Evolutionary conservation across 2,888 invertebrate species (phyloP), one percentile per base, ranked within the genome.

Genomic region (Dryomyza anilis): DNA sequence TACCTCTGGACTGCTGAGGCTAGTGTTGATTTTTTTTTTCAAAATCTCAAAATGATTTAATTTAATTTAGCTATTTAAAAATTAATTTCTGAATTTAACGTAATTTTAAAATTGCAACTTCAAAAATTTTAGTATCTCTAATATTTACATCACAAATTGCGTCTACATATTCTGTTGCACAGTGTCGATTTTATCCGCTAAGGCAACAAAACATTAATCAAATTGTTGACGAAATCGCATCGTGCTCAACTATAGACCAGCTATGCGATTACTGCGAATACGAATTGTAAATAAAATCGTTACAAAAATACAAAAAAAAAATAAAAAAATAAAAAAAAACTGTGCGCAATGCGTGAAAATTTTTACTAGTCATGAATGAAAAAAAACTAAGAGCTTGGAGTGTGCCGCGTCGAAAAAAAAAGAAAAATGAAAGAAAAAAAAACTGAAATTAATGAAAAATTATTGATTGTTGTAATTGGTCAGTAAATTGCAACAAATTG

Each of bases 311-410:
- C n/a, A 6, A 43, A 43, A 25, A 52, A 14, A 1, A 29, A 29
- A 52, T 5, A 53, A 33, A 55, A 55, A 16, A 33, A 55, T 50
- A n/a, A 25, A n/a, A 25, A 25, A 27, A 50, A 50, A 25, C 39
- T 8, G 6, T 36, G 30, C 45, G 36, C n/a, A n/a, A 19, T 58
- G 58, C 58, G 58, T 58, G 45, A 46, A 58, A 36, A 55, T 23
- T 55, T 36, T 27, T 50, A 50, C n/a, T n/a, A 25, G 3, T 27
- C 14, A 27, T 6, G 39, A n/a, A n/a, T n/a, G n/a, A n/a, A n/a
- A n/a, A n/a, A n/a, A n/a, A n/a, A n/a, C n/a, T n/a, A n/a, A n/a
- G n/a, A n/a, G n/a, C n/a, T n/a, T n/a, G n/a, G n/a, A n/a, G n/a
- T n/a, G n/a, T n/a, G n/a, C n/a, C n/a, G n/a, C n/a, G n/a, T n/a